Conservation (phyloP, 2,113 vertebrate species). For the Oreochromis niloticus region DNA sequence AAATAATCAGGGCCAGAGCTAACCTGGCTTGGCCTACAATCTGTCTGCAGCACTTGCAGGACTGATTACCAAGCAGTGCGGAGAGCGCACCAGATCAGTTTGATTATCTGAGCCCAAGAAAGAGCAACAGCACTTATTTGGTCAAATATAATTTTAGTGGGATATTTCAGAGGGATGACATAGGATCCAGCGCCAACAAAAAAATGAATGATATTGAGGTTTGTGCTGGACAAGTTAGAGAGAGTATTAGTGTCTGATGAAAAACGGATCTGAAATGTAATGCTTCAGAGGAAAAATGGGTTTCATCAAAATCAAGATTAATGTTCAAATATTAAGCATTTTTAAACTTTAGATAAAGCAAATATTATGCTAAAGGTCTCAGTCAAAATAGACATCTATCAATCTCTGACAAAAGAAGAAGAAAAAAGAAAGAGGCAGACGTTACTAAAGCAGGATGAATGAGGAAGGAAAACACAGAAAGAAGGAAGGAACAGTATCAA, state of each 20-base stretch:
- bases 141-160: constrained; percentile 32
- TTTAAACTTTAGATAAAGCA: background rate
- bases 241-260: background rate
- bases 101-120: constrained; percentile 24
- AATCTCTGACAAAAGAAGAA: background rate
- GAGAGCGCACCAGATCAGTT: background rate
- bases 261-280: background rate
- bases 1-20: constrained; percentile 54
- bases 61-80: background rate
- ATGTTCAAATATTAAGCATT: background rate
- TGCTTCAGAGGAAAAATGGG: background rate
- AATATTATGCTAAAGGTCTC: background rate
- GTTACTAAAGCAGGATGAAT: background rate
- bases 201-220: constrained; percentile 5
- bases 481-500: background rate
- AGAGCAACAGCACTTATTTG: constrained; percentile 43
- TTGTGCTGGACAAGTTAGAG: background rate
- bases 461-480: background rate
- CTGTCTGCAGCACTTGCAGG: background rate
- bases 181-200: background rate
- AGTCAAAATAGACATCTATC: background rate
- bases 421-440: background rate
- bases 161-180: constrained; percentile 6
- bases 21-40: constrained; percentile 24
- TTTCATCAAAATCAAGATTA: background rate